Evolutionary conservation across 2,113 vertebrate genomes (phyloP).

Genomic region (Bubo scandiacus): DNA sequence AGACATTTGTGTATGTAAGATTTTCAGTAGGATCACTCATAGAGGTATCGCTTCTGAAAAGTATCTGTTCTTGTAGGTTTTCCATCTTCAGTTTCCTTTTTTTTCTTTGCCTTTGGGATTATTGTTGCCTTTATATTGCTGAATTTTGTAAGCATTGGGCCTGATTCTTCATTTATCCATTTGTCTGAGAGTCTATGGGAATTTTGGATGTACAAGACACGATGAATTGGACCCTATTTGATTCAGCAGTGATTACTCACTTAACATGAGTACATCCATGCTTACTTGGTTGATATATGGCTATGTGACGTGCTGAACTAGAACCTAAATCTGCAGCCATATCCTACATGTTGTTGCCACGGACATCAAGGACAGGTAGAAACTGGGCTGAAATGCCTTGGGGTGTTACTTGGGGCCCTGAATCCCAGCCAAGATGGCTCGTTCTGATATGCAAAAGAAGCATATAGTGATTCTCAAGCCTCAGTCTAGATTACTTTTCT

Average conservation of each 20-base stretch:
- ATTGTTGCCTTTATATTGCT: not conserved
- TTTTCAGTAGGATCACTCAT: not conserved
- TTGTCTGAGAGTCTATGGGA: not conserved
- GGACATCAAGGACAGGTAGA: not conserved
- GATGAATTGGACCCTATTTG: fast-evolving
- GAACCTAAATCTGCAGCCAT: not conserved
- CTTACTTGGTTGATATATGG: not conserved
- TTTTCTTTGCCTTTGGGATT: not conserved
- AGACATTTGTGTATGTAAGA: not conserved
- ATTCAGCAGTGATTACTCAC: not conserved
- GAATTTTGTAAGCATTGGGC: not conserved
- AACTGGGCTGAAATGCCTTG: not conserved
- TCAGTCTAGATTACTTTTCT: not conserved
- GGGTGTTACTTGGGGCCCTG: not conserved
- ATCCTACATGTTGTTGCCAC: not conserved
- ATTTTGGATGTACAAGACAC: not conserved
- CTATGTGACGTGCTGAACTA: not conserved
- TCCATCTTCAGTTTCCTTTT: not conserved
- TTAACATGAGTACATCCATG: too few species aligned
- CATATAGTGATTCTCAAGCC: not conserved
- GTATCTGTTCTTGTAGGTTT: not conserved
- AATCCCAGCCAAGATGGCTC: not conserved
- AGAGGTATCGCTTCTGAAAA: not conserved
- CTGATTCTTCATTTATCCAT: not conserved
- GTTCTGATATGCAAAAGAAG: not conserved